Base-by-base conservation (phyloP, 2,113 vertebrate genomes). In the Cricetomys ansorgei region DNA sequence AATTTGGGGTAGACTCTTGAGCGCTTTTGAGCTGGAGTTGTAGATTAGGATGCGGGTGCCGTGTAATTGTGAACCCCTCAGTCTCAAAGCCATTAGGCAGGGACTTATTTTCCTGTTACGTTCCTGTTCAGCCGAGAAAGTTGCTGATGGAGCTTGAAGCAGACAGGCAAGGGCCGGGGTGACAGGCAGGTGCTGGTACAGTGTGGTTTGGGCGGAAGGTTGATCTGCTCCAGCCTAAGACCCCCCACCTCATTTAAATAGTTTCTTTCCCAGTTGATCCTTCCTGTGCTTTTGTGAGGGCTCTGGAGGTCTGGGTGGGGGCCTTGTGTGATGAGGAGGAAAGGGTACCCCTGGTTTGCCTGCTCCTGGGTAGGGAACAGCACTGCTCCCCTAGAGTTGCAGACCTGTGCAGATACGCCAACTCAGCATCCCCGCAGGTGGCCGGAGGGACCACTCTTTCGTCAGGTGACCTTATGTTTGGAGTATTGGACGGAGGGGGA, bases 21-120 rank as follows among this genome's bases (percentile, higher is more conserved):
- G 99, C 98, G 99, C 99, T 98, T 99, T 98, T 93, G 99, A 99
- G 99, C 98, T 98, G 98, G 97, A 99, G 99, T 98, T 99, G 98
- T 98, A 99, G 99, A 99, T 99, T 99, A 99, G 99, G 99, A 98
- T 99, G 99, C 99, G 99, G 99, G 99, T 99, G 99, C 99, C 98
- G 98, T 98, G 98, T 99, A 99, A 99, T 99, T 99, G 99, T 98
- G 99, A 99, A 99, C 99, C 99, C 99, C 98, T 98, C 98, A 98
- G 99, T 98, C 98, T 98, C 98, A 98, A 99, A 99, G 99, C 99
- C 99, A 99, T 99, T 99, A 99, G 99, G 99, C 98, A 97, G 98
- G 98, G 98, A 98, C 99, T 99, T 99, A 98, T 98, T 99, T 98
- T 98, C 97, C 98, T 98, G 96, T 96, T 97, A 43, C 98, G 97